Evolutionary conservation across 1,140 invertebrate species (phyloP), one percentile per base, ranked within the genome.

Genomic region (Drosophila rhopaloa): DNA sequence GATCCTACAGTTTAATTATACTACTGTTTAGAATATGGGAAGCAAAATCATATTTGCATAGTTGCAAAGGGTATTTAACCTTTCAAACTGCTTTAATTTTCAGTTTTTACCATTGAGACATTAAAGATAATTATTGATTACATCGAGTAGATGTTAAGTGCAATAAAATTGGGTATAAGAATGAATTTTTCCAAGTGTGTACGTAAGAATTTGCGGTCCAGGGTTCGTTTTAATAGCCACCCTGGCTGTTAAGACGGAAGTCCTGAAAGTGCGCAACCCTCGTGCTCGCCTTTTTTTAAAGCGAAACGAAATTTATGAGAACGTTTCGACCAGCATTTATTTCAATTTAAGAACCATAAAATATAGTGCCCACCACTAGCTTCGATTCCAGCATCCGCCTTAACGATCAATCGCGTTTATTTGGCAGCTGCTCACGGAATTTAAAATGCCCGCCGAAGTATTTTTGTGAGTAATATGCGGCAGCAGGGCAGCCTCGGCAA

Each of bases 371-470:
- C 24, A 37, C 43, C 60, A 38, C 32, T 63, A 55, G 61, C 14
- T 19, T 7, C 67, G 62, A 19, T 58, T 38, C 38, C 59, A 7
- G 43, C 47, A 47, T 77, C 58, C 50, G 41, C 56, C 77, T 72
- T 81, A 77, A 81, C 79, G 74, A 76, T 79, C 76, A 80, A 84
- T 84, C 79, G 63, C 59, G 55, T 80, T 84, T 81, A 77, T 78
- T 61, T 63, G 82, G 74, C 78, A 86, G 74, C 68, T 81, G 77
- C 51, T 66, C 48, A 65, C 32, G 16, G 66, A 85, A 86, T 86
- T 82, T 82, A 70, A 86, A 86, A 82, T 82, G 53, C 40, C 57
- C 62, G 61, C 78, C 80, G 80, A 80, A 80, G 60, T 65, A 71
- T 61, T 76, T 71, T 76, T 63, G 40, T 54, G 50, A 58, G 71